phyloP scores from a whole-genome alignment of 2,113 vertebrate genomes.

The Vidua macroura region DNA sequence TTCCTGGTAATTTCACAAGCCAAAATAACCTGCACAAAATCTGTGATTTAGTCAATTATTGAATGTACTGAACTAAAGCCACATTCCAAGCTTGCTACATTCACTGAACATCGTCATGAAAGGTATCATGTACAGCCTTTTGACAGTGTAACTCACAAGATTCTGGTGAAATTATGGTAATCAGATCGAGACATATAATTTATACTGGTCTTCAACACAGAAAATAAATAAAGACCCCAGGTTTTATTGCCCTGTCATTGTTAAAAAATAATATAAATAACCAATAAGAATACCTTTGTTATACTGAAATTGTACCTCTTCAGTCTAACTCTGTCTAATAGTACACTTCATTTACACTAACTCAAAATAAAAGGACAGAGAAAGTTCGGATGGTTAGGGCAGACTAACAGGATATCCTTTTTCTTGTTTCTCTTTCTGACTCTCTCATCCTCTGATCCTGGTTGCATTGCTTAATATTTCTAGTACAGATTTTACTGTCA shows the following conservation, averaged over 20 bases:
- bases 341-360: neutral
- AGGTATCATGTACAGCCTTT: neutral
- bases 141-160: neutral
- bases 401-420: neutral
- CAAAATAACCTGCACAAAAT: neutral
- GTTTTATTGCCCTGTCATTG: neutral
- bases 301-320: neutral
- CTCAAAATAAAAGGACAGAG: neutral
- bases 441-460: neutral
- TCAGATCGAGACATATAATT: neutral
- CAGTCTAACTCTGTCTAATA: neutral
- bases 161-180: neutral
- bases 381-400: neutral
- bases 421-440: neutral
- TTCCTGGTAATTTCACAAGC: neutral
- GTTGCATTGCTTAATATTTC: neutral
- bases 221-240: neutral
- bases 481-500: neutral
- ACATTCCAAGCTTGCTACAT: neutral
- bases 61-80: neutral
- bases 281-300: neutral
- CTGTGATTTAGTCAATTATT: neutral
- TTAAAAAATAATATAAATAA: neutral
- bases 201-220: neutral
- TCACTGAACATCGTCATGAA: neutral